Conservation (phyloP, 2,797 vertebrate genomes). For the Sebastolobus altivelis region DNA sequence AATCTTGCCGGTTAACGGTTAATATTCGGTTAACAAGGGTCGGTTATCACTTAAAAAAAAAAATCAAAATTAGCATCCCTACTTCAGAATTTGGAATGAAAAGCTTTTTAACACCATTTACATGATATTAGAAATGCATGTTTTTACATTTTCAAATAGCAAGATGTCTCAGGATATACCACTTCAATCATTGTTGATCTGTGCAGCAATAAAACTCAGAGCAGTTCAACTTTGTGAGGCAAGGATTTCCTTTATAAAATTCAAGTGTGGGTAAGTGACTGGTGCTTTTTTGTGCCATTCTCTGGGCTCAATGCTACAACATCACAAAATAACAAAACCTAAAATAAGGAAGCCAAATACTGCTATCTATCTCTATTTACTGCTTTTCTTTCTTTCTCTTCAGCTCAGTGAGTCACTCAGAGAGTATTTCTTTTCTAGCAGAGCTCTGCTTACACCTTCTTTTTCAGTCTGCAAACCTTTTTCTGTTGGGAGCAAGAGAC, state of each 20-base stretch:
- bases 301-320: not conserved
- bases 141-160: not conserved
- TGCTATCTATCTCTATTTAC: constrained; percentile 43
- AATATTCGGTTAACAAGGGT: no score
- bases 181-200: not conserved
- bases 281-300: not conserved
- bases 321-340: constrained; percentile 25
- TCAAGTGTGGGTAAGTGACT: not conserved
- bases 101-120: constrained; percentile 5
- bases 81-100: not conserved
- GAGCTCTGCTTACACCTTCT: constrained; percentile 6
- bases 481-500: not conserved
- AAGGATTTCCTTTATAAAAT: not conserved
- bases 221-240: constrained; percentile 3
- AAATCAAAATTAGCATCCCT: no score
- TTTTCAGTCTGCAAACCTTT: constrained; percentile 17
- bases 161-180: not conserved
- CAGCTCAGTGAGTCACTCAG: constrained; percentile 15
- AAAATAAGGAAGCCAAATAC: constrained; percentile 14
- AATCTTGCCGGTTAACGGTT: no score
- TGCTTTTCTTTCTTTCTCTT: constrained; percentile 9
- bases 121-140: not conserved
- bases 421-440: constrained; percentile 17
- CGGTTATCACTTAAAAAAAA: no score
- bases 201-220: not conserved